Base-by-base conservation (phyloP, 2,797 vertebrate genomes). In the Tadarida brasiliensis region DNA sequence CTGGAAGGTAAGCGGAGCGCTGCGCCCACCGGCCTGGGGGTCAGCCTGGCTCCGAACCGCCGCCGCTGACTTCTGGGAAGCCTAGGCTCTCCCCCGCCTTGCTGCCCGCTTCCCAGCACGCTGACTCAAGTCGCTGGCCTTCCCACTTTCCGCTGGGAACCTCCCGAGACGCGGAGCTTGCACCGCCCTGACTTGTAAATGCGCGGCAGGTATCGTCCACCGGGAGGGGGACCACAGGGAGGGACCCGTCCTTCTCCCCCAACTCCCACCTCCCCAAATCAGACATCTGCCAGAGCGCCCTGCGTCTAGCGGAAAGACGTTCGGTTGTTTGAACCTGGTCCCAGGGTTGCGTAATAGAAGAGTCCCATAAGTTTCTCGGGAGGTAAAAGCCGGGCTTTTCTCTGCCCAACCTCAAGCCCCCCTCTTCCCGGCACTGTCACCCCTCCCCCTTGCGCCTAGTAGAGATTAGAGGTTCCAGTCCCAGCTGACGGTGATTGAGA, bases 341-440 rank as follows among this genome's bases (percentile, higher is more conserved):
- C 54, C 73, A 4, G 63, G 88, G 93, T 95, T 95, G 95, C 96
- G 88, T 95, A 90, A 96, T 44, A 17, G 26, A 71, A 47, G 90
- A 68, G 77, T 86, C 97, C 74, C 74, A 88, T 93, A 97, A 96
- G 93, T 97, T 97, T 96, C 92, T 90, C 24, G 19, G 30, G 44
- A 57, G 59, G 67, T 35, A 7, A 57, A 57, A 90, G 84, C 20
- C 44, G 73, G 68, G 73, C 59, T 70, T 65, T 78, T 19, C 44
- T 77, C 77, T 33, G 33, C 54, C 86, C 57, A 8, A 0, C 12
- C 28, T 57, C 4, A 17, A 39, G 14, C 5, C 11, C 26, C 57
- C 16, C 16, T 2, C 35, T 30, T 44, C 44, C 6, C 47, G 8
- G 7, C 30, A 28, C n/a, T 5, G 71, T 33, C 44, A 33, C n/a